These are phyloP conservation scores for Drosophila merina DNA, from an alignment of 2,888 invertebrate genomes.

Conservation along the genomic window DNA sequence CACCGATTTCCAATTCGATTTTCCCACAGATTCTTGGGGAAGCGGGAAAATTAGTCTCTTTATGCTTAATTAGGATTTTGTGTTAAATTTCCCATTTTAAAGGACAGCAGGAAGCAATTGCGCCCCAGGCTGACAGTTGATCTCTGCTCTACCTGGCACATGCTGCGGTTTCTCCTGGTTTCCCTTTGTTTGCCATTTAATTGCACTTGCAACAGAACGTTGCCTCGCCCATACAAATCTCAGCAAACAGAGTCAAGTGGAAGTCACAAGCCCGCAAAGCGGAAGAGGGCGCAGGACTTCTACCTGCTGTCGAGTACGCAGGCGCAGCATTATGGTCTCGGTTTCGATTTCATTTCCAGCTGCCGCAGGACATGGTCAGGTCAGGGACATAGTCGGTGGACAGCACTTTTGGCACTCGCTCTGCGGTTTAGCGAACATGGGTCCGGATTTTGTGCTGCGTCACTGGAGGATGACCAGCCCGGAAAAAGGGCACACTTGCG, in stretches of 20 bases:
- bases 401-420: slow-evolving; percentile 71
- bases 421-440: slow-evolving; percentile 70
- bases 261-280: slow-evolving; percentile 25
- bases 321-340: slow-evolving; percentile 44
- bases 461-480: slow-evolving; percentile 5
- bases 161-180: slow-evolving; percentile 71
- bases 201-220: slow-evolving; percentile 54
- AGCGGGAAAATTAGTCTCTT: slow-evolving; percentile 71
- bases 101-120: slow-evolving; percentile 55
- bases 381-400: slow-evolving; percentile 29
- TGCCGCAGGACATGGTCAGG: slow-evolving; percentile 43
- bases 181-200: slow-evolving; percentile 48
- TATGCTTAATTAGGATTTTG: slow-evolving; percentile 79
- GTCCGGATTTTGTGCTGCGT: slow-evolving; percentile 34
- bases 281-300: slow-evolving; percentile 28
- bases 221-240: slow-evolving; percentile 60
- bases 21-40: slow-evolving; percentile 34
- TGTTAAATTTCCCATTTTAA: slow-evolving; percentile 51
- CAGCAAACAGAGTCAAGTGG: slow-evolving; percentile 66
- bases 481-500: slow-evolving; percentile 14
- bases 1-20: slow-evolving; percentile 69
- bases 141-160: slow-evolving; percentile 60
- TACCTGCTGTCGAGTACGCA: slow-evolving; percentile 59
- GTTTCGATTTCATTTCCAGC: slow-evolving; percentile 40
- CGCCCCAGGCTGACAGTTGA: slow-evolving; percentile 48